A percentile compares a stretch with the other conserved stretches of the same genome.
These are phyloP conservation scores for Anguilla anguilla DNA, from an alignment of 2,797 vertebrate species.

Conservation along the genomic window DNA sequence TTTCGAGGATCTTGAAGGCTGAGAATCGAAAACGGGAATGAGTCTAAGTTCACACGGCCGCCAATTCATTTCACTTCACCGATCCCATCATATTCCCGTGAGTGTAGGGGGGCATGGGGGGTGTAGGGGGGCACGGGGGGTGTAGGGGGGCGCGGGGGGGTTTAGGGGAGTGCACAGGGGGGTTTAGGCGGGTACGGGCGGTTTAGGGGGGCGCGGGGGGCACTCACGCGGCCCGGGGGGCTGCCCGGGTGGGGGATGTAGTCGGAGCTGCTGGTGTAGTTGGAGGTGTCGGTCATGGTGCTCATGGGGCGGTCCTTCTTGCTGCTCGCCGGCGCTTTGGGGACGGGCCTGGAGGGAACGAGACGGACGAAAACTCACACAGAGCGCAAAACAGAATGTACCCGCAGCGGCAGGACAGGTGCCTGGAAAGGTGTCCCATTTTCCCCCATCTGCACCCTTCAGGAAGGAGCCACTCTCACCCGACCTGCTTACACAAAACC, in stretches of 20 bases:
- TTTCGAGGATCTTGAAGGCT: slow-evolving; percentile 81
- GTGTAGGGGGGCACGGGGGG: slow-evolving; percentile 31
- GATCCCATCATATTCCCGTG: slow-evolving; percentile 32
- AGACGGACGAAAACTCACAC: background rate
- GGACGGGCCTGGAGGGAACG: slow-evolving; percentile 73
- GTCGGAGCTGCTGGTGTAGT: slow-evolving; percentile 82
- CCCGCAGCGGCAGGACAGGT: background rate
- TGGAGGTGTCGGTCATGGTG: slow-evolving; percentile 85
- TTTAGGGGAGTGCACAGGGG: background rate
- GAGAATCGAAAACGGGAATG: slow-evolving; percentile 54
- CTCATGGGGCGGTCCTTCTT: slow-evolving; percentile 85
- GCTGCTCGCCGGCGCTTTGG: slow-evolving; percentile 76
- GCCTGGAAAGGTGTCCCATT: background rate
- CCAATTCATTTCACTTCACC: background rate
- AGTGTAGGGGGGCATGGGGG: slow-evolving; percentile 45
- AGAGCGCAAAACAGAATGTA: background rate
- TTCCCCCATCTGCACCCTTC: background rate
- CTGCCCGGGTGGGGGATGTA: slow-evolving; percentile 78
- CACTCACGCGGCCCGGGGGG: slow-evolving; percentile 85
- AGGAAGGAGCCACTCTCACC: background rate
- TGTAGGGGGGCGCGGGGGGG: slow-evolving; percentile 37
- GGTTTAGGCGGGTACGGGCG: too few species aligned
- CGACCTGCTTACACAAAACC: background rate
- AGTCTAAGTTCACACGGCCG: background rate
- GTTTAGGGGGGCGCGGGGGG: too few species aligned